Base-by-base conservation (phyloP, 2,113 vertebrate species). In the Catharus minimus region DNA sequence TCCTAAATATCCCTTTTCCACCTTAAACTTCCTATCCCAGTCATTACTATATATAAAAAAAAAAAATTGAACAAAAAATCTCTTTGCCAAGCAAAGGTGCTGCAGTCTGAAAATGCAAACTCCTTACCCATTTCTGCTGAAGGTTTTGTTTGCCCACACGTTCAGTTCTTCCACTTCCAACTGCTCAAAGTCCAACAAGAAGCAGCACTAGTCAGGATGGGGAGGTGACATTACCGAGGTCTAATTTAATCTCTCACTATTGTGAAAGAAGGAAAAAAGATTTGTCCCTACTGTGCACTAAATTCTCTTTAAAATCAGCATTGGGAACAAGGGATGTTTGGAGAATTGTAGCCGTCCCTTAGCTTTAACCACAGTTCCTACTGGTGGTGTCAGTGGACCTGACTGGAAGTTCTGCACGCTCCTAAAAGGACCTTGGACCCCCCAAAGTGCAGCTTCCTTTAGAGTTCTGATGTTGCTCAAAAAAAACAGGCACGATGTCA, bases 241-340 rank as follows among this genome's bases (percentile, higher is more conserved):
- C 55, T 79, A 47, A 86, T 86, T 95, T 92, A 90, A 89, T 85
- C 62, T 82, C 66, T 73, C 62, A 3, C 38, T 80, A 6, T 62
- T 90, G 81, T 87, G 77, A 92, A 93, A 92, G 77, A 90, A 0
- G 2, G 50, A 57, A 30, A 84, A 83, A 83, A 73, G 58, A 76
- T 78, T 92, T 84, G 30, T 86, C 83, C 69, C 89, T 66, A 10
- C 71, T 66, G 86, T 66, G 55, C 55, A 64, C 74, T 92, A 90
- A 88, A 90, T 90, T 93, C 15, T 85, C n/a, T 87, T 84, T 84
- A 85, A 92, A 93, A 72, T 79, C 86, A 82, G 43, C 66, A 8
- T 11, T 47, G 77, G 62, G 83, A 89, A 3, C 38, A 72, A 47
- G 83, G n/a, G 77, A n/a, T 58, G 23, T 36, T 86, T 87, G 64